These are phyloP conservation scores for Paguma larvata DNA, from an alignment of 2,797 vertebrate genomes.

Conservation along the genomic window DNA sequence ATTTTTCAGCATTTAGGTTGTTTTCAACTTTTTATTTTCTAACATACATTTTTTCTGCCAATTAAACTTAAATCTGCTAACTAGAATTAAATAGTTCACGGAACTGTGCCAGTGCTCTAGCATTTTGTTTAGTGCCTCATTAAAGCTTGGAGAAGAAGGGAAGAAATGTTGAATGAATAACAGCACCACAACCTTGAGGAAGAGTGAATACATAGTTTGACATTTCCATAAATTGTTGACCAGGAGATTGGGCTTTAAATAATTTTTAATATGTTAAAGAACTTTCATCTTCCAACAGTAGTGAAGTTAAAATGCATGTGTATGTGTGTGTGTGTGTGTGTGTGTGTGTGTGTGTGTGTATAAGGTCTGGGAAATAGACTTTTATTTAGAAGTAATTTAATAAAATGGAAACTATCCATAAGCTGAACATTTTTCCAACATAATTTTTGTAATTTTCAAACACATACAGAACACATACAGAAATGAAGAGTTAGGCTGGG, in stretches of 20 bases:
- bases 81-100: not conserved
- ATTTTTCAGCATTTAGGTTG: not conserved
- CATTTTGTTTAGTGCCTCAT: not conserved
- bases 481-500: not conserved
- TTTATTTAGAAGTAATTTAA: constrained; percentile 35
- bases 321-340: not conserved
- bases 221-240: not conserved
- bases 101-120: not conserved
- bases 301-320: not conserved
- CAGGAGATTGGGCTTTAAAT: not conserved
- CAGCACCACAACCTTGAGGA: not conserved
- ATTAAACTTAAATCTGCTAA: not conserved
- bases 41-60: not conserved
- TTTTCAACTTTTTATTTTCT: not conserved
- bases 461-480: not conserved
- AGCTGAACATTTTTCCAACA: not conserved
- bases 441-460: not conserved
- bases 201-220: not conserved
- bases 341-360: not conserved
- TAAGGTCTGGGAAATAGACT: not conserved
- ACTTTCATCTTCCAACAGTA: not conserved
- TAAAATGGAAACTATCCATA: not conserved
- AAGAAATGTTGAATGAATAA: not conserved
- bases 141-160: not conserved
- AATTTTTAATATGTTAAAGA: not conserved